Base-by-base conservation (phyloP, 2,113 vertebrate species). In the Tachysurus fulvidraco region DNA sequence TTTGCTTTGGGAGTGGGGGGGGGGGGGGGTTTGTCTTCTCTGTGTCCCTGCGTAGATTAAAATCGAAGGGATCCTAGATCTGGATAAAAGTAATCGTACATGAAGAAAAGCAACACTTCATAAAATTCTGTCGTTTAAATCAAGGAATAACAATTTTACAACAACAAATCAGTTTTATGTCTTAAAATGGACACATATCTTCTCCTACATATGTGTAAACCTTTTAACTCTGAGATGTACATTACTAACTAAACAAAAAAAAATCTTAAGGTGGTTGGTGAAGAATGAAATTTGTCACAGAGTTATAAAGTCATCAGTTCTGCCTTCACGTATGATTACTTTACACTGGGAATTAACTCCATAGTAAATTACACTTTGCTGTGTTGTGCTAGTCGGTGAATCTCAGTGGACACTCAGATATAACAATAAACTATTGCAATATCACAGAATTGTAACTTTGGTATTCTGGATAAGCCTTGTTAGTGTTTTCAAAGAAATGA, bases 381-480 rank as follows among this genome's bases (percentile, higher is more conserved):
- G 84, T 85, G 57, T 57, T 30, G 84, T 79, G 17, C 65, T 64
- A 60, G 59, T 69, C 46, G 28, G 12, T 23, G 84, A 80, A 46
- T 55, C 76, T 65, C 46, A 19, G 62, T 69, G 74, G 19, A 80
- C 84, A 46, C 76, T 85, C 76, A 13, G 46, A 79, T 65, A 80
- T 55, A 69, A 80, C 76, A 85, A 79, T 85, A 85, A 85, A 85
- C 55, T 80, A 55, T n/a, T 85, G 46, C 52, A 80, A 80, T 55
- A 9, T 28, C 83, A 44, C 67, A 84, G n/a, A 36, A 30, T 30
- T 46, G 25, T 12, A 60, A 62, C 83, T 28, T 69, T 19, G 36
- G 10, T 7, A 50, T 9, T 50, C 10, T 14, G 62, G 28, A 55
- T 17, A 71, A 10, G 67, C 12, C 64, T 83, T 78, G 50, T 50